phyloP scores from a whole-genome alignment of 2,797 vertebrate species.

The Lutjanus campechanus region DNA sequence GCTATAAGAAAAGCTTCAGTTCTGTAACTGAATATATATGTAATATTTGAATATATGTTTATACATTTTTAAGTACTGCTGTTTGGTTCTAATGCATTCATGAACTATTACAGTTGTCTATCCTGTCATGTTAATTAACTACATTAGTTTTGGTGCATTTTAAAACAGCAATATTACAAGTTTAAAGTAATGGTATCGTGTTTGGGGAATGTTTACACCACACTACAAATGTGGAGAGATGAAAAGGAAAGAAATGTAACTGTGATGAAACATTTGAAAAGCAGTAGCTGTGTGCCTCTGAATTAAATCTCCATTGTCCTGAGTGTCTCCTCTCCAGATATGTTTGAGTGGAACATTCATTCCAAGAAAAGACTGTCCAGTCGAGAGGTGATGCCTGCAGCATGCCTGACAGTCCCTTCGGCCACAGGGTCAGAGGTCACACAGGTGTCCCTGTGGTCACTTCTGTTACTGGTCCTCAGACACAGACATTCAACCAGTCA shows the following conservation, averaged over 20 bases:
- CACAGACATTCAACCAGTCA: conserved; percentile 32
- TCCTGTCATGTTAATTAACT: conserved; percentile 22
- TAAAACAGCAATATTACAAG: background rate
- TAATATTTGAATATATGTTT: too few relatives aligned
- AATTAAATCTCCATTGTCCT: background rate
- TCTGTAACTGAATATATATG: too few relatives aligned
- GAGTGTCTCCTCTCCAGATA: conserved; percentile 4
- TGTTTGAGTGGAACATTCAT: conserved; percentile 18
- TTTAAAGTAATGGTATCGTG: background rate
- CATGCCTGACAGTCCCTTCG: conserved; percentile 32
- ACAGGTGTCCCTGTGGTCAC: conserved; percentile 73
- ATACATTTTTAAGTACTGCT: background rate
- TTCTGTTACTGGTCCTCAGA: conserved; percentile 52
- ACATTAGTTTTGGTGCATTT: conserved; percentile 33
- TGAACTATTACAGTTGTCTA: background rate
- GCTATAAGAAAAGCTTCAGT: too few relatives aligned
- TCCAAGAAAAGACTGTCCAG: conserved; percentile 11
- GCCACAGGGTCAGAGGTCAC: conserved; percentile 62
- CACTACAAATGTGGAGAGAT: background rate
- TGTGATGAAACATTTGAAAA: background rate
- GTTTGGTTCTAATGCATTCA: conserved; percentile 36
- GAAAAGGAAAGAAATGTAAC: background rate
- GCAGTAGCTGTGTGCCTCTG: too few relatives aligned
- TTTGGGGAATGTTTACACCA: background rate
- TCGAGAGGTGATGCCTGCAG: background rate